Evolutionary conservation across 2,797 vertebrate species (phyloP), one percentile per base, ranked within the genome.

Genomic region (Columba guinea): DNA sequence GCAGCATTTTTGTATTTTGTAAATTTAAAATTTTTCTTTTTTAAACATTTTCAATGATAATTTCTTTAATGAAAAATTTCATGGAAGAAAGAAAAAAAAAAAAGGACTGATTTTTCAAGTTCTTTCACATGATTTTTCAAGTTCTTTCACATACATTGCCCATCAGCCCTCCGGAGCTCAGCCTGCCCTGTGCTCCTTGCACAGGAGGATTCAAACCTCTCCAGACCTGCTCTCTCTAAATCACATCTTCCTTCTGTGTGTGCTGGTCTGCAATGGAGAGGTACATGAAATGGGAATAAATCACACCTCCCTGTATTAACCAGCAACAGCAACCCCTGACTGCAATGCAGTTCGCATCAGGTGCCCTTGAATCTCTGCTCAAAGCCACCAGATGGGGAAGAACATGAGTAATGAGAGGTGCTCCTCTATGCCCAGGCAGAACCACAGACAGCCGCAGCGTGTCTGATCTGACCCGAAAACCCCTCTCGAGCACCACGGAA

Each of bases 231-330:
- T 68, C 11, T 62, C 44, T 56, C n/a, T 11, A 32, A 71, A 41
- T 21, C 0, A 0, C 41, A 21, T 63, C 32, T 35, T 79, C 35
- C 34, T 77, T 69, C 46, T 7, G 1, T 0, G 5, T 27, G 30
- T 68, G 27, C 63, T 56, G 23, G 5, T 20, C 28, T 95, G 70
- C 67, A 46, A 8, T 2, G 28, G 59, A 86, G 51, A 51, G 39
- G n/a, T 34, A 23, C 34, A 11, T 3, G 18, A 52, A 65, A 48
- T 3, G 11, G 28, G 59, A 49, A 75, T 85, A 85, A 84, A 82
- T 84, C 73, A n/a, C 73, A 41, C 6, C 30, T 62, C 21, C 34
- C 58, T 22, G 13, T 22, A 21, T 0, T 67, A 75, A 23, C 30
- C 73, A 27, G 34, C 60, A 58, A 5, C 26, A 64, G n/a, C 70